Evolutionary conservation across 1,140 invertebrate species (phyloP).

Genomic region (Diachasmimorpha longicaudata): DNA sequence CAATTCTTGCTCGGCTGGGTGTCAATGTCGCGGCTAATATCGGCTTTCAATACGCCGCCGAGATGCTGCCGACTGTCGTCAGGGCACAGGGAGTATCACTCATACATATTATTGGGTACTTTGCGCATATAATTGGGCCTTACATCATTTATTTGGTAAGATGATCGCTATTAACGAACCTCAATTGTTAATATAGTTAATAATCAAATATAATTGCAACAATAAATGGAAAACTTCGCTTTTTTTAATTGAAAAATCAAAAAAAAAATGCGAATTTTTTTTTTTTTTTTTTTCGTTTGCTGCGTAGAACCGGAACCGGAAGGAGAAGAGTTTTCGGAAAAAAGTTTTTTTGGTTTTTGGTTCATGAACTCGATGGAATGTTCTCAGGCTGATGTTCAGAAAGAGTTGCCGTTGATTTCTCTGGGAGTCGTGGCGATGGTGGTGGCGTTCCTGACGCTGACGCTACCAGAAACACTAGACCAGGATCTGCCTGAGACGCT

Average conservation of each 20-base stretch:
- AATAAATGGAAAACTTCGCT: too few relatives aligned
- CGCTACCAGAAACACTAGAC: conserved; percentile 83
- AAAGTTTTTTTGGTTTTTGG: background rate
- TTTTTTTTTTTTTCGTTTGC: too few relatives aligned
- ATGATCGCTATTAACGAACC: background rate
- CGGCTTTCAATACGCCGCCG: conserved; percentile 86
- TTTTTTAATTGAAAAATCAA: too few relatives aligned
- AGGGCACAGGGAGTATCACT: conserved; percentile 82
- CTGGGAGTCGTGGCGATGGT: conserved; percentile 75
- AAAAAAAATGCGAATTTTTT: too few relatives aligned
- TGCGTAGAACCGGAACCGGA: too few relatives aligned
- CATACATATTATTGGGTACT: conserved; percentile 85
- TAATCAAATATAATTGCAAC: too few relatives aligned
- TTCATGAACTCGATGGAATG: background rate
- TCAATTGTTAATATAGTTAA: too few relatives aligned
- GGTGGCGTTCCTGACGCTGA: conserved; percentile 75
- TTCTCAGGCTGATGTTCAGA: conserved; percentile 68
- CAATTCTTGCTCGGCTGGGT: conserved; percentile 80
- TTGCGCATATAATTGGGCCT: conserved; percentile 80
- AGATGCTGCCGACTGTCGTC: conserved; percentile 85
- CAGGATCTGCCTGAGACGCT: conserved; percentile 83
- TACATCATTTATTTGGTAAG: conserved; percentile 80
- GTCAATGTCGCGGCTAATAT: conserved; percentile 90
- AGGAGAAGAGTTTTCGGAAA: too few relatives aligned
- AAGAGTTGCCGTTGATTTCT: conserved; percentile 73